A percentile compares a stretch with the other conserved stretches of the same genome.
Conservation (phyloP, 2,888 invertebrate genomes). For the Melitaea athalia region DNA sequence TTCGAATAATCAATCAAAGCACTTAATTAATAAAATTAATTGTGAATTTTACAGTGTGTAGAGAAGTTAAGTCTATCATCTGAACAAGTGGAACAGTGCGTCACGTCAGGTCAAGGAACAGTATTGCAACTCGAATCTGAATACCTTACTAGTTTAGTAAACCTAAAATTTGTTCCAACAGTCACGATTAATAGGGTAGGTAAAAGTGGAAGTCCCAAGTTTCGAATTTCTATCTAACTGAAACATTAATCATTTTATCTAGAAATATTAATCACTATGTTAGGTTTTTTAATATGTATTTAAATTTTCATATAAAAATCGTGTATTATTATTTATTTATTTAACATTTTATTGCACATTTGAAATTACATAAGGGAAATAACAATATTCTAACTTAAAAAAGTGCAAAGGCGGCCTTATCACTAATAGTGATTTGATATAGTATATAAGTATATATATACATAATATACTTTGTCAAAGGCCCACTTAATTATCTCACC, state of each 20-base stretch:
- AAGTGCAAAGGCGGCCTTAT: too few species aligned
- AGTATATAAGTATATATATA: too few species aligned
- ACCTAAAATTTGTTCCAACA: constrained; percentile 78
- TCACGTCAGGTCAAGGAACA: constrained; percentile 60
- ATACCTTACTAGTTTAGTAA: constrained; percentile 61
- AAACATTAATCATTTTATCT: neutral
- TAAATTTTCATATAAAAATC: too few species aligned
- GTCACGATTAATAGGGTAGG: constrained; percentile 76
- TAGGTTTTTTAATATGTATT: too few species aligned
- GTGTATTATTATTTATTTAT: too few species aligned
- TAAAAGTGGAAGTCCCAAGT: constrained; percentile 7
- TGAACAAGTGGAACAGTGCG: constrained; percentile 50
- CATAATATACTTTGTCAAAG: too few species aligned
- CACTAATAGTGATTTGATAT: too few species aligned
- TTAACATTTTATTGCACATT: too few species aligned
- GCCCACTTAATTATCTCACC: too few species aligned
- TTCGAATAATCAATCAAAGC: too few species aligned
- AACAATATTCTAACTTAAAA: too few species aligned
- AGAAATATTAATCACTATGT: neutral
- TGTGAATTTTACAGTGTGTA: constrained; percentile 61
- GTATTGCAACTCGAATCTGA: constrained; percentile 76
- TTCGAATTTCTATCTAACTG: neutral
- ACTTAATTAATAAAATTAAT: neutral
- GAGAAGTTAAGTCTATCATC: constrained; percentile 47
- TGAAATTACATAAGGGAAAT: too few species aligned